Evolutionary conservation across 2,888 invertebrate species (phyloP).

Genomic region (Caenorhabditis angaria): DNA sequence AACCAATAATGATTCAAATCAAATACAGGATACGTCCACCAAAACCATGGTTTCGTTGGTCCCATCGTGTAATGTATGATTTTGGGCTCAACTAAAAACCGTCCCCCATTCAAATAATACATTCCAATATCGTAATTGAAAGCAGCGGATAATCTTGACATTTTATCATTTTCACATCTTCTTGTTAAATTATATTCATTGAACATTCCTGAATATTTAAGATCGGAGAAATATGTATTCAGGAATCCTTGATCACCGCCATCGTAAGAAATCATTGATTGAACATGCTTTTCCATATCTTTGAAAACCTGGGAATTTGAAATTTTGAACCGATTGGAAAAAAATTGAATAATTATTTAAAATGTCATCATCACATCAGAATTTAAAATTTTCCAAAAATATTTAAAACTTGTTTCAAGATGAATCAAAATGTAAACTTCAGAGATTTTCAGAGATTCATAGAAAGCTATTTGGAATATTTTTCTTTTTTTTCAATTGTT

Average conservation of each 20-base stretch:
- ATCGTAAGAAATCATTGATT: constrained; percentile 55
- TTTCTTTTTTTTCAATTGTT: too few species aligned
- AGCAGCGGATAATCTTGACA: constrained; percentile 45
- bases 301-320: constrained; percentile 57
- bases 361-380: background rate
- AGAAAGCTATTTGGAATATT: too few species aligned
- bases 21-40: constrained; percentile 65
- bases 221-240: constrained; percentile 60
- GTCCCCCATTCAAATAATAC: constrained; percentile 62
- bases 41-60: constrained; percentile 64
- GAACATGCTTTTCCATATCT: constrained; percentile 52
- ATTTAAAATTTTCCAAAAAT: background rate
- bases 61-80: constrained; percentile 68
- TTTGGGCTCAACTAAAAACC: constrained; percentile 52
- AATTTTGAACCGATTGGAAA: too few species aligned
- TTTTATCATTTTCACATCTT: background rate
- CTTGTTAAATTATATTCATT: constrained; percentile 19
- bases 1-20: constrained; percentile 63
- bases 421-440: too few species aligned
- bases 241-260: constrained; percentile 69
- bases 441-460: too few species aligned
- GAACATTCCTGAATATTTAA: constrained; percentile 62
- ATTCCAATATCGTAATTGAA: constrained; percentile 68
- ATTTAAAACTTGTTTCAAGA: too few species aligned
- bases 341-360: constrained; percentile 6